These are phyloP conservation scores for Phalera bucephala DNA, from an alignment of 2,888 invertebrate genomes.

Conservation along the genomic window DNA sequence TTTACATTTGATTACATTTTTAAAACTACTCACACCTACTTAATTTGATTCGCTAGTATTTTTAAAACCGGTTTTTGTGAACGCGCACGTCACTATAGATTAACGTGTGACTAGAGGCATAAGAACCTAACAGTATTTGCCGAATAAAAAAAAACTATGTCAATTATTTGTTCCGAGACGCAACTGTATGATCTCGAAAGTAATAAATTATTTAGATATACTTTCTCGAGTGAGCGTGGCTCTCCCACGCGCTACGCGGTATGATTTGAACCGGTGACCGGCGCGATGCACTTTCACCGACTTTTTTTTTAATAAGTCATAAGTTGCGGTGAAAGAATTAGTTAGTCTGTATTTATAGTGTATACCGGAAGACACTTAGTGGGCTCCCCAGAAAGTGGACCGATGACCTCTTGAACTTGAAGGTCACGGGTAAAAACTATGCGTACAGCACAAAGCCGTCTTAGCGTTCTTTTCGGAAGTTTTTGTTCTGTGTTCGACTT, in stretches of 20 bases:
- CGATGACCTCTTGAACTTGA: too few species aligned
- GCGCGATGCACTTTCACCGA: neutral
- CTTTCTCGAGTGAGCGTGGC: constrained; percentile 7
- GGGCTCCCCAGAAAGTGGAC: too few species aligned
- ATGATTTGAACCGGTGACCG: constrained; percentile 9
- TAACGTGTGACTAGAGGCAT: neutral
- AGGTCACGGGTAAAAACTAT: too few species aligned
- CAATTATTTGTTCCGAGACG: neutral
- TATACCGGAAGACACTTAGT: too few species aligned
- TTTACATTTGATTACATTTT: too few species aligned
- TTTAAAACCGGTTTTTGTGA: neutral
- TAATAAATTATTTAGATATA: neutral
- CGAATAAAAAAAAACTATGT: neutral
- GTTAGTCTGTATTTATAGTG: too few species aligned
- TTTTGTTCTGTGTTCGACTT: too few species aligned
- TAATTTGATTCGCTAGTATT: neutral
- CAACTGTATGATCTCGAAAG: neutral
- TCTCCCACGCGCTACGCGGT: constrained; percentile 10
- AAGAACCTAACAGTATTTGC: neutral
- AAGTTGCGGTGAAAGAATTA: too few species aligned
- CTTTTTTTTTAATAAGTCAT: neutral
- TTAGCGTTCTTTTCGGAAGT: too few species aligned
- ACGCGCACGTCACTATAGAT: neutral
- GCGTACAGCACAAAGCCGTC: too few species aligned
- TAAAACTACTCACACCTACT: too few species aligned